phyloP scores from a whole-genome alignment of 2,888 invertebrate genomes.

The Drosophila parthenogenetica region DNA sequence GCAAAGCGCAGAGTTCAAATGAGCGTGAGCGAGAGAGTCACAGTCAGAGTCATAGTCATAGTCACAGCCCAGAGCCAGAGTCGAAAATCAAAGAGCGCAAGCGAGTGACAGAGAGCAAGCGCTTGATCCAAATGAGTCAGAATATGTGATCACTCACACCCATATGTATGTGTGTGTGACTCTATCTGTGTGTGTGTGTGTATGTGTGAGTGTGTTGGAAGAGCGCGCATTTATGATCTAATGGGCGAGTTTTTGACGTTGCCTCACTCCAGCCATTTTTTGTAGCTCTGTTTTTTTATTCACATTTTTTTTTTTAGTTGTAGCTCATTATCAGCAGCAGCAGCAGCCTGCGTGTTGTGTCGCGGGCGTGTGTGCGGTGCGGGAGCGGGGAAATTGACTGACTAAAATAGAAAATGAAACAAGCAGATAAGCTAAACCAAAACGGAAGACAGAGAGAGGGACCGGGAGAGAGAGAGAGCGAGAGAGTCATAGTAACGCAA shows the following conservation, averaged over 20 bases:
- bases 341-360: constrained; percentile 3
- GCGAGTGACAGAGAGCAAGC: constrained; percentile 16
- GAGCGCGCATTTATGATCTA: constrained; percentile 68
- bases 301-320: constrained; percentile 9
- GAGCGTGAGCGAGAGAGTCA: constrained; percentile 16
- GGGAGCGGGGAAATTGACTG: constrained; percentile 34
- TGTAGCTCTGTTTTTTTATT: constrained; percentile 7
- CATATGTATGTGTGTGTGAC: neutral
- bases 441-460: neutral
- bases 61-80: constrained; percentile 12
- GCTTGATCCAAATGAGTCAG: constrained; percentile 60
- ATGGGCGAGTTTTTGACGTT: constrained; percentile 59
- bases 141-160: constrained; percentile 43
- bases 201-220: constrained; percentile 28
- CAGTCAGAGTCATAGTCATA: constrained; percentile 23
- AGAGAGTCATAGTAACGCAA: constrained; percentile 36
- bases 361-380: neutral
- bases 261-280: constrained; percentile 47
- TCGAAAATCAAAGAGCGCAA: constrained; percentile 1
- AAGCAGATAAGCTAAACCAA: constrained; percentile 15
- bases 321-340: constrained; percentile 56
- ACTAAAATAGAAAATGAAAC: constrained; percentile 67
- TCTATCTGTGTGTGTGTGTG: constrained; percentile 1
- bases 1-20: constrained; percentile 46
- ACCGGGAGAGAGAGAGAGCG: constrained; percentile 43